Evolutionary conservation across 30 jellyfish, hydroid and myxozoan species (phyloP).

Genomic region (Aurelia aurita complex sp. Pacific): DNA sequence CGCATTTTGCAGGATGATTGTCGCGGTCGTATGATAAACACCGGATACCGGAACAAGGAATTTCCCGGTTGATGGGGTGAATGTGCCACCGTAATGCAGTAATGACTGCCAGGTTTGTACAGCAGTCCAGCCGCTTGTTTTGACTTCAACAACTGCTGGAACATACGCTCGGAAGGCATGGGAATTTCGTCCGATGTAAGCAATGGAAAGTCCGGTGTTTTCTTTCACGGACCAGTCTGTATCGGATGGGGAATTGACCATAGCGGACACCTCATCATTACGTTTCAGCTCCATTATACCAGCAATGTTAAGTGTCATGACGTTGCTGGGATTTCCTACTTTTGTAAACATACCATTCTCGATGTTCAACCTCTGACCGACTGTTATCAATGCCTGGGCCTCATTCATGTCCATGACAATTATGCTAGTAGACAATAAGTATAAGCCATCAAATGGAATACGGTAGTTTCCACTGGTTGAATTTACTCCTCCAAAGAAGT

Average conservation of each 20-base stretch:
- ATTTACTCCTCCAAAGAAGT: slow-evolving; percentile 58
- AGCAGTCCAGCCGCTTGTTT: slow-evolving; percentile 29
- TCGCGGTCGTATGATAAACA: slow-evolving; percentile 76
- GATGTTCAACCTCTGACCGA: slow-evolving; percentile 30
- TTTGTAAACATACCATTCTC: slow-evolving; percentile 67
- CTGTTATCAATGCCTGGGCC: slow-evolving; percentile 49
- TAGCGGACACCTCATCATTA: slow-evolving; percentile 49
- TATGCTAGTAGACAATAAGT: slow-evolving; percentile 61
- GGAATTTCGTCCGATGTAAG: slow-evolving; percentile 69
- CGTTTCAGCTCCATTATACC: slow-evolving; percentile 67
- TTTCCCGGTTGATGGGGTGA: slow-evolving; percentile 40
- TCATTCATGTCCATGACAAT: slow-evolving; percentile 58
- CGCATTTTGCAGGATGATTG: slow-evolving; percentile 71
- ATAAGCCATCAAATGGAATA: slow-evolving; percentile 68
- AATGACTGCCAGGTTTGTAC: slow-evolving; percentile 32
- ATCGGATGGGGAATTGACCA: slow-evolving; percentile 67
- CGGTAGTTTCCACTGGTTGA: slow-evolving; percentile 57
- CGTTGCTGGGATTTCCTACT: slow-evolving; percentile 64
- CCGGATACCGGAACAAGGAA: slow-evolving; percentile 73
- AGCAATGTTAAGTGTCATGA: slow-evolving; percentile 69
- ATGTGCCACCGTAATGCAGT: slow-evolving; percentile 34
- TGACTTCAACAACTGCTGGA: neutral
- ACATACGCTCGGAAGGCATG: slow-evolving; percentile 61
- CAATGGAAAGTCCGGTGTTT: slow-evolving; percentile 73
- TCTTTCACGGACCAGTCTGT: slow-evolving; percentile 82